phyloP scores from a whole-genome alignment of 2,797 vertebrate genomes.

The Tachyglossus aculeatus region DNA sequence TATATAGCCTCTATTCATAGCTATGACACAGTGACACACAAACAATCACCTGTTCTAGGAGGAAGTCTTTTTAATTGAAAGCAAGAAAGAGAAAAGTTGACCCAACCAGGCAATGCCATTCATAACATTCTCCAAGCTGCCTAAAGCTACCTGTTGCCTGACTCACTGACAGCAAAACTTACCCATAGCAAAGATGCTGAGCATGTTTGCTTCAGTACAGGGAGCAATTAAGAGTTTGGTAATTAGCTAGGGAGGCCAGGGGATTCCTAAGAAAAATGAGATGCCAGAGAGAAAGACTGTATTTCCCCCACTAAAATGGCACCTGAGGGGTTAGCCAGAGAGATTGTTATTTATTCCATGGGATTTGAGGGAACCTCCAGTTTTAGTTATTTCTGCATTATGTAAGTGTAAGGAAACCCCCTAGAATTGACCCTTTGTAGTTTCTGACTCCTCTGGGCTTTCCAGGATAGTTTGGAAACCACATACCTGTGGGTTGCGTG shows the following conservation, averaged over 20 bases:
- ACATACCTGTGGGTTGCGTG: constrained; percentile 38
- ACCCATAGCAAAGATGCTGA: neutral
- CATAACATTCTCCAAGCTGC: neutral
- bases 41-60: too few species aligned
- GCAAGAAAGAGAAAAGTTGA: neutral
- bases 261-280: constrained; percentile 30
- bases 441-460: constrained; percentile 17
- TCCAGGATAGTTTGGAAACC: neutral
- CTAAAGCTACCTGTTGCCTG: neutral
- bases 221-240: constrained; percentile 31
- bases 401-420: neutral
- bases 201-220: neutral
- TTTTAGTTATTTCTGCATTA: neutral
- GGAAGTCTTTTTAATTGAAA: neutral
- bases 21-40: too few species aligned
- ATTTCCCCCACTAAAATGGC: too few species aligned
- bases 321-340: too few species aligned
- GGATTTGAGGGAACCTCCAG: neutral
- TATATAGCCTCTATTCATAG: too few species aligned
- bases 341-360: too few species aligned
- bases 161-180: neutral
- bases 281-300: neutral
- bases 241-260: constrained; percentile 27
- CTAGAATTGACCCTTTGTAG: neutral
- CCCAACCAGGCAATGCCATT: neutral